Percentiles rank a stretch among this genome's conserved stretches.
These are phyloP conservation scores for Lytechinus pictus DNA, from an alignment of 35 echinoderm and acorn worm genomes.

Conservation along the genomic window DNA sequence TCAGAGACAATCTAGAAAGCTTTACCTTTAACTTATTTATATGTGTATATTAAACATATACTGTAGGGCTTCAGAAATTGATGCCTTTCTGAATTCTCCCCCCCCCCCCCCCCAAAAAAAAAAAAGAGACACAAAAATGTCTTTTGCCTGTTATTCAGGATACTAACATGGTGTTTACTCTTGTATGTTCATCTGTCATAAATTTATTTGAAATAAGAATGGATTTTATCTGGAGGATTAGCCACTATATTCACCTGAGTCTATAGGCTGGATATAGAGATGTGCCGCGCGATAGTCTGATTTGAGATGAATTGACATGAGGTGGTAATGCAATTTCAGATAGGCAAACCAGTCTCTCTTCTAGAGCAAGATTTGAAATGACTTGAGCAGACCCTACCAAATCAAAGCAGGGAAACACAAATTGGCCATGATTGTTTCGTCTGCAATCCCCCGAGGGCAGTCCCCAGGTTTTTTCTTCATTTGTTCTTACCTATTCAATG, in stretches of 20 bases:
- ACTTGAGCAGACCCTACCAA: not conserved
- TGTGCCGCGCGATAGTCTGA: not conserved
- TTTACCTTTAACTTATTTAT: too few species aligned
- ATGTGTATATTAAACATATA: too few species aligned
- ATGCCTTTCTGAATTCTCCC: too few species aligned
- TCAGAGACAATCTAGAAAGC: too few species aligned
- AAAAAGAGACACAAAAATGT: too few species aligned
- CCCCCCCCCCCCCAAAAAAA: too few species aligned
- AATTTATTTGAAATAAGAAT: not conserved
- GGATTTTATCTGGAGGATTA: not conserved
- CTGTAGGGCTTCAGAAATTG: too few species aligned
- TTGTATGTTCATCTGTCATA: not conserved
- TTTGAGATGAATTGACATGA: not conserved
- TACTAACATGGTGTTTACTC: not conserved
- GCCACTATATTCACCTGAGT: not conserved
- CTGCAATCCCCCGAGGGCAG: conserved; percentile 3
- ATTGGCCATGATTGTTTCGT: conserved; percentile 32
- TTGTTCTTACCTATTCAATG: conserved; percentile 13
- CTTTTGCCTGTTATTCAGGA: too few species aligned
- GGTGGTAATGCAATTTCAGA: not conserved
- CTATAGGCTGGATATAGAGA: conserved; percentile 7
- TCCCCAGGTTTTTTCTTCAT: not conserved
- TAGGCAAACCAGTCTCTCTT: not conserved
- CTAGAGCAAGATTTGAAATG: not conserved
- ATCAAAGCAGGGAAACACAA: conserved; percentile 13